Percentiles rank a stretch among this genome's conserved stretches.
Conservation (phyloP, 2,888 invertebrate genomes). For the Phaedon cochleariae region DNA sequence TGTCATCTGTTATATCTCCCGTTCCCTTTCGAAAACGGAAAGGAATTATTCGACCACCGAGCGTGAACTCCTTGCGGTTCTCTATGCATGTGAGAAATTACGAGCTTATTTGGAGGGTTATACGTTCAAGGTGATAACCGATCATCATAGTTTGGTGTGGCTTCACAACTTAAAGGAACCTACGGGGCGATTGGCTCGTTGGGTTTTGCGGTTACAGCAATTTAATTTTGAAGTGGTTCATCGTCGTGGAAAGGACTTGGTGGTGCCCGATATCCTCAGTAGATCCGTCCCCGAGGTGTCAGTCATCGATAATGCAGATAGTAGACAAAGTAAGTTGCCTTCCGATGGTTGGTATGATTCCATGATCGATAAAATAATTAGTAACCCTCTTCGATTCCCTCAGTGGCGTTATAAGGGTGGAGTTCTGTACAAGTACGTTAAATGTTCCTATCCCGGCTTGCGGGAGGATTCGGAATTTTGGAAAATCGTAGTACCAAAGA, state of each 20-base stretch:
- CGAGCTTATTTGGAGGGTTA: slow-evolving; percentile 31
- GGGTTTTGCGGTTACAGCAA: slow-evolving; percentile 28
- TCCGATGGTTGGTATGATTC: background rate
- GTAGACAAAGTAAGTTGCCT: slow-evolving; percentile 10
- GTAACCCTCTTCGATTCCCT: background rate
- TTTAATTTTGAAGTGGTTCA: slow-evolving; percentile 37
- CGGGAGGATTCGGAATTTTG: slow-evolving; percentile 5
- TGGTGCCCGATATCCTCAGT: slow-evolving; percentile 28
- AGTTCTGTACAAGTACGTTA: slow-evolving; percentile 2
- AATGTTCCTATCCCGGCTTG: background rate
- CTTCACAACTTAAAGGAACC: slow-evolving; percentile 29
- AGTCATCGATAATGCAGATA: background rate
- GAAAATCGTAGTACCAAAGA: slow-evolving; percentile 20
- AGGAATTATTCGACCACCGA: slow-evolving; percentile 31
- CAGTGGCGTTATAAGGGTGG: background rate
- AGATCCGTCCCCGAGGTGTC: background rate
- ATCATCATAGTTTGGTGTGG: slow-evolving; percentile 27
- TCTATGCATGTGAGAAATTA: slow-evolving; percentile 32
- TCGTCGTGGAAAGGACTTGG: slow-evolving; percentile 23
- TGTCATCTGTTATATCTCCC: slow-evolving; percentile 26
- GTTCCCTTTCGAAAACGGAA: slow-evolving; percentile 24
- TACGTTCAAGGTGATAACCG: slow-evolving; percentile 34
- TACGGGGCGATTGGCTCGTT: slow-evolving; percentile 12
- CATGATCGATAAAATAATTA: background rate
- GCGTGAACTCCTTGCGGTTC: slow-evolving; percentile 25